Base-by-base conservation (phyloP, 2,888 invertebrate genomes). In the Thera obeliscata region DNA sequence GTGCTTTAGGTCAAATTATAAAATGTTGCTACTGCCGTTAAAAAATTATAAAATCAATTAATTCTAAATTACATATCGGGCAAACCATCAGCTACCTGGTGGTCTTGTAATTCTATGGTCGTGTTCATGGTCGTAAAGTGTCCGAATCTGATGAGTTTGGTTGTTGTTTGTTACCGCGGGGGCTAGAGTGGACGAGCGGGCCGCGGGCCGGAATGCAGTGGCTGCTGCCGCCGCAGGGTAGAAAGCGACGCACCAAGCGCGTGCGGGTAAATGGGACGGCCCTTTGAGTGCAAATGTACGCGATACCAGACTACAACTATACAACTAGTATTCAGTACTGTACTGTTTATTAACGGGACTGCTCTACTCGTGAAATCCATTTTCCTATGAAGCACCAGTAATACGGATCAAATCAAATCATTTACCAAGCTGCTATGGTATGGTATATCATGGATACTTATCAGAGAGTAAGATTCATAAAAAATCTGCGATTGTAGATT, bases 221-320 rank as follows among this genome's bases (percentile, higher is more conserved):
- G 56, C 78, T 77, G 88, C 88, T 87, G 75, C 70, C 73, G 88
- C 88, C 87, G 76, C 86, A 61, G 87, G 88, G 87, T 87, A 88
- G 89, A 88, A 88, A 89, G 88, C 81, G 75, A 66, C 70, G 69
- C 63, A 61, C 61, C 61, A 58, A 46, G 52, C 66, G 62, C 61
- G 36, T 48, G 61, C 61, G 41, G 64, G 54, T 68, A 72, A 76
- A 73, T 73, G 72, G 78, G 73, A 74, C 74, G 77, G 78, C 74
- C 76, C 78, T 75, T 83, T 74, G 66, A 70, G 49, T 60, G 63
- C 63, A 54, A 66, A 73, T 56, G 66, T 69, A 69, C 59, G 60
- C 56, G 54, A 56, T 46, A 58, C 46, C 61, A 50, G 41, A 33
- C 52, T 64, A 35, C 55, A 43, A 33, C 52, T 64, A 35, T 58